phyloP scores from a whole-genome alignment of 2,113 vertebrate genomes.

The Ictalurus punctatus region DNA sequence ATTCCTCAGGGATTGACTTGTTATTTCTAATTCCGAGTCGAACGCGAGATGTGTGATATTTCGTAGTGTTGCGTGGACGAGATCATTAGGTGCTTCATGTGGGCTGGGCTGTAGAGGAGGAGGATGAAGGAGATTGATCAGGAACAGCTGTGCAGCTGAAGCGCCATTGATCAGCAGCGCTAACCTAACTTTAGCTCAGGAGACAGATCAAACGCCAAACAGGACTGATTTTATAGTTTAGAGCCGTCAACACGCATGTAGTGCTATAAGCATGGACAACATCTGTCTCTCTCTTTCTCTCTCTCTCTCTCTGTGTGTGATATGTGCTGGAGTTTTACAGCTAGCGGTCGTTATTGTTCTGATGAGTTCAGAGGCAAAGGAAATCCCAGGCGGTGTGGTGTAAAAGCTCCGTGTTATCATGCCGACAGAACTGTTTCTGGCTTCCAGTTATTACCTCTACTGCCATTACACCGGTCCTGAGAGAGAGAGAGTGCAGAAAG shows the following conservation, averaged over 20 bases:
- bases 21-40: background rate
- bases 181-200: constrained; percentile 21
- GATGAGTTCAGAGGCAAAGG: background rate
- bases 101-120: background rate
- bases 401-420: constrained; percentile 10
- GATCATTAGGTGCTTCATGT: background rate
- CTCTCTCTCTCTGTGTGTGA: background rate
- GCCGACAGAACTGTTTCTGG: background rate
- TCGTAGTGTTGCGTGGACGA: background rate
- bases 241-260: background rate
- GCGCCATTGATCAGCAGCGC: background rate
- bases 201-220: background rate
- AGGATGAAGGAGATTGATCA: constrained; percentile 22
- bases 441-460: constrained; percentile 21
- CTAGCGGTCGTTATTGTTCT: background rate
- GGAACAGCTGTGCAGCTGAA: constrained; percentile 13
- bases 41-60: background rate
- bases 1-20: background rate
- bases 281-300: background rate
- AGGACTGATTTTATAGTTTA: background rate
- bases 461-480: background rate
- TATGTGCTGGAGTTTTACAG: constrained; percentile 1
- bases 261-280: background rate
- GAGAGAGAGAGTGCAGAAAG: background rate
- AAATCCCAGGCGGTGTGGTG: background rate